phyloP scores from a whole-genome alignment of 92 coral and sea anemone species.

The Umimayanthus chanpuru region DNA sequence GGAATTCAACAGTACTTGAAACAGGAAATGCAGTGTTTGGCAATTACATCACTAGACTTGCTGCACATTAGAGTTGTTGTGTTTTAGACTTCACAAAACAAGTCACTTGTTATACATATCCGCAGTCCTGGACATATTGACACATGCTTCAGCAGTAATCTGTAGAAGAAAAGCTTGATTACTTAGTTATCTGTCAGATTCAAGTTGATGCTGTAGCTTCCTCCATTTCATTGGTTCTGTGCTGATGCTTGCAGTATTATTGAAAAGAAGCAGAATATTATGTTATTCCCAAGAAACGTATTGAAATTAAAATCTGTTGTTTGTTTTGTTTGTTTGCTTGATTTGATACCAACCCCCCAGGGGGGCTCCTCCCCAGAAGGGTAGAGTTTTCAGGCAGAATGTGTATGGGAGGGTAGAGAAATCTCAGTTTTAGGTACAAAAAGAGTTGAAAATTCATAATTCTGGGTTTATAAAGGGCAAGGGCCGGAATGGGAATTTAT shows the following conservation, averaged over 20 bases:
- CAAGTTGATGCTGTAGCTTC: neutral
- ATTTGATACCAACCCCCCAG: neutral
- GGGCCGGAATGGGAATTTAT: neutral
- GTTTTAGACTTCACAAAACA: conserved; percentile 2
- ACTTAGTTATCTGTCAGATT: neutral
- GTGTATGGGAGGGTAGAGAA: neutral
- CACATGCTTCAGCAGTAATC: conserved; percentile 44
- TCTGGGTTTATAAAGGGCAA: neutral
- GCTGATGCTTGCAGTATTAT: neutral
- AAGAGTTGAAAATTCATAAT: neutral
- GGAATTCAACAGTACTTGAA: neutral
- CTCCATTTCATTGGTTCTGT: neutral
- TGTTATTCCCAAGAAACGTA: neutral
- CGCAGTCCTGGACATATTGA: conserved; percentile 40
- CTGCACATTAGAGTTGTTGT: neutral
- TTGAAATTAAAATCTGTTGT: neutral
- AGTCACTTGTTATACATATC: conserved; percentile 31
- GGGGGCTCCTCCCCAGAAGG: neutral
- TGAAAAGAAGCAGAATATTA: neutral
- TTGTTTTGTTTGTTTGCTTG: neutral
- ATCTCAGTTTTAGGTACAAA: neutral
- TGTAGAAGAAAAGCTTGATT: conserved; percentile 27
- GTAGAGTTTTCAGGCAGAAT: neutral
- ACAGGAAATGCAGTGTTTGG: neutral
- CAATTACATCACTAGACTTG: neutral